Evolutionary conservation across 1,140 invertebrate genomes (phyloP).

Genomic region (Euura saliciscinereae): DNA sequence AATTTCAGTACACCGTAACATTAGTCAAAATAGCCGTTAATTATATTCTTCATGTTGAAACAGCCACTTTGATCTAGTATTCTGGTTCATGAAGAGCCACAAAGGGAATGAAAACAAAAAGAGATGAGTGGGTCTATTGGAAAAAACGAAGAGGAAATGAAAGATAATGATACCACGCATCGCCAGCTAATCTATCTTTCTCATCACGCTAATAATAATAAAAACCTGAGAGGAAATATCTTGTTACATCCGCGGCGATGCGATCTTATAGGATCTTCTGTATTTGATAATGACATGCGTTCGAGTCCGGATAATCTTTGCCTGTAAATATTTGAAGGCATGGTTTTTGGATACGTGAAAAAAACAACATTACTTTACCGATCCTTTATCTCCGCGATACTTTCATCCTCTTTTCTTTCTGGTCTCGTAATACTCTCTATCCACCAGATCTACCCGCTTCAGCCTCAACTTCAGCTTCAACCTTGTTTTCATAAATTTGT

Average conservation of each 20-base stretch:
- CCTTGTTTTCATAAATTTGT: no score
- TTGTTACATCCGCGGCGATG: neutral
- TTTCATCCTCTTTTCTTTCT: no score
- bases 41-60: constrained; percentile 21
- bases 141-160: neutral
- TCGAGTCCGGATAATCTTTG: no score
- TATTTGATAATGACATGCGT: no score
- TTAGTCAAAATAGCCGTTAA: constrained; percentile 31
- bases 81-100: neutral
- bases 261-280: no score
- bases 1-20: constrained; percentile 24
- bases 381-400: no score
- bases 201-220: neutral
- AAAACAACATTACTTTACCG: no score
- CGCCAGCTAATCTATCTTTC: neutral
- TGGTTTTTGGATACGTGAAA: no score
- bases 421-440: no score
- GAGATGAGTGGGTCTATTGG: neutral
- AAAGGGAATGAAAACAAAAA: neutral
- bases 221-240: neutral
- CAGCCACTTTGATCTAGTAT: constrained; percentile 12
- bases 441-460: no score
- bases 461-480: no score
- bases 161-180: constrained; percentile 3
- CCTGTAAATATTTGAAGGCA: no score